Evolutionary conservation across 1,140 invertebrate species (phyloP).

Genomic region (Drosophila athabasca): DNA sequence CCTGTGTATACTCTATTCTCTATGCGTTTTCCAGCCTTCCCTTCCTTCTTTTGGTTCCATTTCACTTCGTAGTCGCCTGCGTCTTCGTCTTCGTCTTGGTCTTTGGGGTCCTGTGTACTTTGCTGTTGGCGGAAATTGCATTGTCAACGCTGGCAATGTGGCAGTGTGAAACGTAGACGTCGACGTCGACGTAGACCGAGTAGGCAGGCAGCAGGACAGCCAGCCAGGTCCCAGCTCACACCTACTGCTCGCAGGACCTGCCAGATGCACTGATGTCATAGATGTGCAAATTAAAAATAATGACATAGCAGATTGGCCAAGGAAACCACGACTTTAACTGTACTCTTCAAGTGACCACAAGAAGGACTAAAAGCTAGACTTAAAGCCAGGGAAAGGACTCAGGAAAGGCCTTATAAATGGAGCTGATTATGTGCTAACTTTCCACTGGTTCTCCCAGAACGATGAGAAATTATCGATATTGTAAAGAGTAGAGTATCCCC

Average conservation of each 20-base stretch:
- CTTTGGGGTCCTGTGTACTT: constrained; percentile 43
- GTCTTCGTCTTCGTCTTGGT: constrained; percentile 5
- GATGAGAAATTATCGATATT: no score
- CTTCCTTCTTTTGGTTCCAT: constrained; percentile 12
- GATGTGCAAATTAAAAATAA: constrained; percentile 77
- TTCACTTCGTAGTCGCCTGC: constrained; percentile 27
- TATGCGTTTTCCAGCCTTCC: constrained; percentile 6
- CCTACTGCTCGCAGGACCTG: neutral
- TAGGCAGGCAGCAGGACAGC: constrained; percentile 28
- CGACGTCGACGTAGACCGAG: neutral
- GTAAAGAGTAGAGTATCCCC: constrained; percentile 7
- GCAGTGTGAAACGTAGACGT: constrained; percentile 28
- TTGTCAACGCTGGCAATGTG: constrained; percentile 65
- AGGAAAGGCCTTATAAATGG: no score
- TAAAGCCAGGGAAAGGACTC: no score
- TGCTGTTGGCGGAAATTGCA: constrained; percentile 74
- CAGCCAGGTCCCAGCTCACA: constrained; percentile 5
- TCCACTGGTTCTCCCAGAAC: no score
- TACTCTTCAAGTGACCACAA: neutral
- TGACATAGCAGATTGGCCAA: constrained; percentile 44
- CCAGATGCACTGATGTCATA: constrained; percentile 48
- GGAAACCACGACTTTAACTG: neutral
- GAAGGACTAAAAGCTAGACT: neutral
- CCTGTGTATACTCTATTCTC: constrained; percentile 1
- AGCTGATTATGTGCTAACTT: no score